Conservation (phyloP, 2,888 invertebrate species). For the Darwinula stevensoni region DNA sequence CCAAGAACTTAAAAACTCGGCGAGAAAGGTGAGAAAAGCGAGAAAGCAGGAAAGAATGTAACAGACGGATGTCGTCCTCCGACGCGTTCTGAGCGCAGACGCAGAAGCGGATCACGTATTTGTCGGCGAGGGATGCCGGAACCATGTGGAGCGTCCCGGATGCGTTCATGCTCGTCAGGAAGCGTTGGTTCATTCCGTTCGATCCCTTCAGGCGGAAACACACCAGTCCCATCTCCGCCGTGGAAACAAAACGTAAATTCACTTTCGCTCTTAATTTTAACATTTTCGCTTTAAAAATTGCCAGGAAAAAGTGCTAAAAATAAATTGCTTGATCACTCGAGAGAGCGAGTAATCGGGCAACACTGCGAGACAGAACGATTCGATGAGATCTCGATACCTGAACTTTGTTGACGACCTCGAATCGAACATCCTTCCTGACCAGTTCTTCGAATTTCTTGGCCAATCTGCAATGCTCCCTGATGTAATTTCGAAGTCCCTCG, state of each 20-base stretch:
- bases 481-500: conserved; percentile 68
- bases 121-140: conserved; percentile 61
- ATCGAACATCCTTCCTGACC: conserved; percentile 49
- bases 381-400: too few species aligned
- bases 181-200: conserved; percentile 56
- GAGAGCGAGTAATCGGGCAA: too few species aligned
- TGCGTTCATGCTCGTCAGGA: conserved; percentile 69
- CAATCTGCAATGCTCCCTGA: conserved; percentile 60
- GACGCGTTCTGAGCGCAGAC: conserved; percentile 68
- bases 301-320: too few species aligned
- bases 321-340: too few species aligned
- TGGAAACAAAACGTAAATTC: too few species aligned
- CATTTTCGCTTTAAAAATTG: too few species aligned
- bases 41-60: background rate
- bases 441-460: conserved; percentile 63
- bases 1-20: too few species aligned
- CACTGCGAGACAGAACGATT: too few species aligned
- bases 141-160: conserved; percentile 93
- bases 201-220: conserved; percentile 61
- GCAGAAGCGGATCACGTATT: conserved; percentile 76
- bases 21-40: too few species aligned
- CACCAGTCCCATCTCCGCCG: conserved; percentile 51
- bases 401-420: conserved; percentile 74
- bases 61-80: conserved; percentile 18
- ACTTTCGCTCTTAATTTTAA: too few species aligned